Evolutionary conservation across 2,888 invertebrate species (phyloP).

Genomic region (Pandemis corylana): DNA sequence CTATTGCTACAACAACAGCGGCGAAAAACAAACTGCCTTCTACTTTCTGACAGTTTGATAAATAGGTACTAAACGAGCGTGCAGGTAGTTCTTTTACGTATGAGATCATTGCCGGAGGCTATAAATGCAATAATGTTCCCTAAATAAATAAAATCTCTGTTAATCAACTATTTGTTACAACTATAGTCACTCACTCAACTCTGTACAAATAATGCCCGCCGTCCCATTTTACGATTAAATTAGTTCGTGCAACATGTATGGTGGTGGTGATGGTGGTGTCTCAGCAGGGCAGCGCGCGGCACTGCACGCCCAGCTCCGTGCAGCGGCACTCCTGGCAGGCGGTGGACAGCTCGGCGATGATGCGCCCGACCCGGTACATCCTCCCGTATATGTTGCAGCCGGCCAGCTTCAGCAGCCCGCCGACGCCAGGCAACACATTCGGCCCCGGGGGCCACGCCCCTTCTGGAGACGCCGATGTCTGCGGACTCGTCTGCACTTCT

Average conservation of each 20-base stretch:
- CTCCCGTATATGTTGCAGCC: slow-evolving; percentile 96
- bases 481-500: slow-evolving; percentile 49
- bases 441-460: slow-evolving; percentile 52
- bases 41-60: slow-evolving; percentile 32
- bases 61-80: slow-evolving; percentile 42
- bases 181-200: slow-evolving; percentile 47
- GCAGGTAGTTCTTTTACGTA: slow-evolving; percentile 46
- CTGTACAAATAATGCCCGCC: slow-evolving; percentile 54
- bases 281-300: slow-evolving; percentile 87
- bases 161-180: slow-evolving; percentile 35
- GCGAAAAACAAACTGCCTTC: neutral
- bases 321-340: slow-evolving; percentile 94
- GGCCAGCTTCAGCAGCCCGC: slow-evolving; percentile 89
- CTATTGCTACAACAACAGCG: neutral
- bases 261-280: neutral
- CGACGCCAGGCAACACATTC: slow-evolving; percentile 53
- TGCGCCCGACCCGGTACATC: slow-evolving; percentile 93
- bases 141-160: slow-evolving; percentile 54
- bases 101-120: slow-evolving; percentile 68
- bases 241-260: neutral
- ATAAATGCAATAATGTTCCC: slow-evolving; percentile 46
- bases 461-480: slow-evolving; percentile 49
- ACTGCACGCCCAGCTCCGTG: slow-evolving; percentile 94
- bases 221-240: slow-evolving; percentile 21
- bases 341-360: slow-evolving; percentile 92